Evolutionary conservation across 2,888 invertebrate genomes (phyloP).

Genomic region (Oxyteleia sp.): DNA sequence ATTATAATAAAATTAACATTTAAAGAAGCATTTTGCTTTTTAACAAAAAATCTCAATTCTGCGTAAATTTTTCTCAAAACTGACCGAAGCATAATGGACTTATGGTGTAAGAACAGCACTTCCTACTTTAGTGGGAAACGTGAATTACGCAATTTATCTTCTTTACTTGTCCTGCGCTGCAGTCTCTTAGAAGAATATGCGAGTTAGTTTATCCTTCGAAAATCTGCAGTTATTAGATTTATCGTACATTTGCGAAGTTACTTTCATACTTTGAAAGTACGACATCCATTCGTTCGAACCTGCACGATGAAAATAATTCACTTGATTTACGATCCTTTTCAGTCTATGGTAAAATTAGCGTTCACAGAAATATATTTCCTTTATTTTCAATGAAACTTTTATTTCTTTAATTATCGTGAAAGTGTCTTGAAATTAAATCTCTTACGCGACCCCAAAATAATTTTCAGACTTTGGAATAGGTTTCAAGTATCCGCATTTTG

Average conservation of each 20-base stretch:
- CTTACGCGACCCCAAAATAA: too few species aligned
- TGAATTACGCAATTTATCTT: slow-evolving; percentile 70
- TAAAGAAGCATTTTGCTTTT: slow-evolving; percentile 11
- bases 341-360: slow-evolving; percentile 21
- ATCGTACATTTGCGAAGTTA: slow-evolving; percentile 55
- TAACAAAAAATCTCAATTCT: slow-evolving; percentile 5
- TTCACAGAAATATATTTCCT: slow-evolving; percentile 5
- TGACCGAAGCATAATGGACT: slow-evolving; percentile 58
- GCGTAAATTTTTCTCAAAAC: slow-evolving; percentile 44
- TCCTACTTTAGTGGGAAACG: slow-evolving; percentile 58
- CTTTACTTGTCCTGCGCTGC: slow-evolving; percentile 55
- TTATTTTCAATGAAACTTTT: neutral
- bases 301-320: slow-evolving; percentile 49
- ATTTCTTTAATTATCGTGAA: too few species aligned
- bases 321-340: slow-evolving; percentile 51
- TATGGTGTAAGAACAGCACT: slow-evolving; percentile 65
- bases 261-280: slow-evolving; percentile 47
- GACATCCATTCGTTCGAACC: slow-evolving; percentile 36
- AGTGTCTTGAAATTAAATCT: too few species aligned
- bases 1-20: too few species aligned
- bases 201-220: slow-evolving; percentile 61
- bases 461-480: too few species aligned
- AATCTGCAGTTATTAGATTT: slow-evolving; percentile 69
- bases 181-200: slow-evolving; percentile 64
- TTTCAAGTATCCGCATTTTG: too few species aligned